These are phyloP conservation scores for Drosophila nr. perissopoda DNA, from an alignment of 2,888 invertebrate genomes.

Conservation along the genomic window DNA sequence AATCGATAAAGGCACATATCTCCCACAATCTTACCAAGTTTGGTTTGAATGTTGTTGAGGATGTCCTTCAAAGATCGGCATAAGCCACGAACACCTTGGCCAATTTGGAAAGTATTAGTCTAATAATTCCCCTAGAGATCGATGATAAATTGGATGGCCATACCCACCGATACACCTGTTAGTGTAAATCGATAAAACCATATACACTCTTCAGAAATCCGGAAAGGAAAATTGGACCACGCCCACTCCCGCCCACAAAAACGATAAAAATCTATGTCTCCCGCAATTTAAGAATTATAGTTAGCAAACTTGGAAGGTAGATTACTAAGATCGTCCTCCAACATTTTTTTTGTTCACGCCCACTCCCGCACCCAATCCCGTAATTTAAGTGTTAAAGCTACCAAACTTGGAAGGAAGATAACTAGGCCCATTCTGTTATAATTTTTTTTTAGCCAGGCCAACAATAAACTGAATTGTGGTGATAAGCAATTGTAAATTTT, in stretches of 20 bases:
- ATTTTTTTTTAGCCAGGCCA: background rate
- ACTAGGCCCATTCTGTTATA: background rate
- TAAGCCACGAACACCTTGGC: background rate
- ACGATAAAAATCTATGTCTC: background rate
- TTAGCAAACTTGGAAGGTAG: background rate
- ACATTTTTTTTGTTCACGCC: background rate
- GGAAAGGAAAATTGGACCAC: background rate
- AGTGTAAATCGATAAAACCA: too few species aligned
- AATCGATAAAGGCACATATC: background rate
- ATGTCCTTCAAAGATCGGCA: background rate
- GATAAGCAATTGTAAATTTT: background rate
- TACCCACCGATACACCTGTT: too few species aligned
- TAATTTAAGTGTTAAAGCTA: background rate
- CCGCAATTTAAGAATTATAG: background rate
- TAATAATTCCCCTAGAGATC: too few species aligned
- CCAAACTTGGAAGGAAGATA: background rate
- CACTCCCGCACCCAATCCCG: background rate
- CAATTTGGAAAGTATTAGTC: too few species aligned
- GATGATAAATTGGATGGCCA: too few species aligned
- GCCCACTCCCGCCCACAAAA: background rate
- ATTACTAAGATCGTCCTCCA: background rate
- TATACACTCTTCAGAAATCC: background rate
- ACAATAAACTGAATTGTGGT: background rate
- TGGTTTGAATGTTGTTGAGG: background rate
- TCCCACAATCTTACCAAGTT: background rate